phyloP scores from a whole-genome alignment of 2,888 invertebrate species.

The Chymomyza fuscimana region DNA sequence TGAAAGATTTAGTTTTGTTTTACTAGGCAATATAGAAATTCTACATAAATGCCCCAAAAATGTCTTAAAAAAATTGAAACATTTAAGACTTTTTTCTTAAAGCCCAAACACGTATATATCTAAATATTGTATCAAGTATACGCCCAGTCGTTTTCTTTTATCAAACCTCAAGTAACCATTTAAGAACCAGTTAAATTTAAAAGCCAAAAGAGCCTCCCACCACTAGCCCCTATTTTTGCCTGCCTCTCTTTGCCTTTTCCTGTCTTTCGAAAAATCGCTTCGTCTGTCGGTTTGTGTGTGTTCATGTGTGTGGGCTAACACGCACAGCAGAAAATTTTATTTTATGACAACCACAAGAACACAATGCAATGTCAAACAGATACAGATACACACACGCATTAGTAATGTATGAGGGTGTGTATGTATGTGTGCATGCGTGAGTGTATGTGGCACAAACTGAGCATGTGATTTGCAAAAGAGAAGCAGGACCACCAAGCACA shows the following conservation, averaged over 20 bases:
- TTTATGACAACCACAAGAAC: conserved; percentile 1
- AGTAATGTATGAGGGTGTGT: background rate
- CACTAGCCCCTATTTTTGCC: background rate
- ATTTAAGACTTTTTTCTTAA: background rate
- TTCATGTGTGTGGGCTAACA: background rate
- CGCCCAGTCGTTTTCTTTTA: background rate
- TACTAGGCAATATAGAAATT: too few species aligned
- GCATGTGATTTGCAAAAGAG: conserved; percentile 13
- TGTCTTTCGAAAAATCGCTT: background rate
- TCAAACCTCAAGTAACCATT: background rate
- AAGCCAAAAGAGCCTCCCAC: background rate
- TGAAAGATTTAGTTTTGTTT: too few species aligned
- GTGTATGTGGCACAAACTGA: conserved; percentile 3
- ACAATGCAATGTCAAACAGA: background rate
- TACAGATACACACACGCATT: background rate
- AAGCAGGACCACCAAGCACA: background rate
- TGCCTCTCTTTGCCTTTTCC: background rate
- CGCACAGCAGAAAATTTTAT: conserved; percentile 1
- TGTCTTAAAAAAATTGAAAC: background rate
- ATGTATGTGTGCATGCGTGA: background rate
- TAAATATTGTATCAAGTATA: background rate
- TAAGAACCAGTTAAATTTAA: background rate
- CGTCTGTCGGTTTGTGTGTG: background rate
- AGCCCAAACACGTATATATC: background rate
- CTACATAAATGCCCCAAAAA: background rate